These are phyloP conservation scores for Falcunculus frontatus DNA, from an alignment of 2,113 vertebrate genomes.

Conservation along the genomic window DNA sequence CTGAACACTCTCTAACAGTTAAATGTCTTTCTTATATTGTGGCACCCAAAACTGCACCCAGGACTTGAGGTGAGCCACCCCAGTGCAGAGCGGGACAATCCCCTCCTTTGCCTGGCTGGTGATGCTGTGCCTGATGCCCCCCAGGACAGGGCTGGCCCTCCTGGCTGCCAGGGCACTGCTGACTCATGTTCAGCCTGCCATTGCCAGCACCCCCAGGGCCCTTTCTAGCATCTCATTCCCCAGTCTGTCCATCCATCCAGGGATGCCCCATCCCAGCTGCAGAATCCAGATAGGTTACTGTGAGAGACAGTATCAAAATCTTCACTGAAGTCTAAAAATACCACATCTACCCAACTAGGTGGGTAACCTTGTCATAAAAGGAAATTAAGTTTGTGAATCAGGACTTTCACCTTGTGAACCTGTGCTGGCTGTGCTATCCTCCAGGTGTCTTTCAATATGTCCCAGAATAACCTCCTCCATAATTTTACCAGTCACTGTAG, in stretches of 20 bases:
- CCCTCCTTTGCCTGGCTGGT: rapidly evolving
- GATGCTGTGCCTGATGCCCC: neutral
- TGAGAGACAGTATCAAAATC: neutral
- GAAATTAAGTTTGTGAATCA: neutral
- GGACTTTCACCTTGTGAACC: neutral
- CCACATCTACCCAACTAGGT: neutral
- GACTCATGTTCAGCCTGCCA: neutral
- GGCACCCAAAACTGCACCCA: neutral
- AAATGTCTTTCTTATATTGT: neutral
- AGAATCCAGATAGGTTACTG: neutral
- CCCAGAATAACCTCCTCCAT: neutral
- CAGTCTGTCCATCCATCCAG: rapidly evolving
- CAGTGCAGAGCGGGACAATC: neutral
- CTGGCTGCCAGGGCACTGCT: neutral
- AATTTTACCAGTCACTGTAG: neutral
- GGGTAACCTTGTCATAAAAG: neutral
- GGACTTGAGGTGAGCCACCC: rapidly evolving
- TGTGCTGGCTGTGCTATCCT: neutral
- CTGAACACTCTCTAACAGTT: neutral
- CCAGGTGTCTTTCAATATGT: neutral
- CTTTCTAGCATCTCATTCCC: neutral
- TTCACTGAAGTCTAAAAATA: neutral
- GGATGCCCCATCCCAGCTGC: neutral
- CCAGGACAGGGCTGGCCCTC: neutral
- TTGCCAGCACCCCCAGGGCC: neutral